Percentiles rank a stretch among this genome's conserved stretches.
Evolutionary conservation across 2,797 vertebrate genomes (phyloP).

Genomic region (Lepidocolaptes lacrymiger): DNA sequence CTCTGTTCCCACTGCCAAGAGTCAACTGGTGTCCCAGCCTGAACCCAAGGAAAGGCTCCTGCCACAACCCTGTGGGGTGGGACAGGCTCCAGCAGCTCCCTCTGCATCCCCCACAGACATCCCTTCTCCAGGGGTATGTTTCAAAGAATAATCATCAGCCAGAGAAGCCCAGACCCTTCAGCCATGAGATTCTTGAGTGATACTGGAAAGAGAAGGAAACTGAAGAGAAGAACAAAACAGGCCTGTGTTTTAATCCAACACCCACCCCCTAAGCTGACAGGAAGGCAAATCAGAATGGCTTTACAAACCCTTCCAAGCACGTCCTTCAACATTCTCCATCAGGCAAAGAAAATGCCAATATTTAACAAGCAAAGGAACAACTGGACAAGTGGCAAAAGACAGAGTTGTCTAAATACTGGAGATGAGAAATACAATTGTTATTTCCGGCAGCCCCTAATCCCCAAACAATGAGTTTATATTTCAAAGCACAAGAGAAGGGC

Average conservation of each 20-base stretch:
- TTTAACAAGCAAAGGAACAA: constrained; percentile 12
- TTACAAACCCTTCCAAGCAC: background rate
- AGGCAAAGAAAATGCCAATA: background rate
- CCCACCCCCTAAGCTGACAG: background rate
- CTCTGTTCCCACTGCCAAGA: background rate
- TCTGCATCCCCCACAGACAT: background rate
- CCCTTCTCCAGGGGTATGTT: background rate
- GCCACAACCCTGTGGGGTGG: background rate
- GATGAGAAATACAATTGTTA: background rate
- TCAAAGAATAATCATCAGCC: background rate
- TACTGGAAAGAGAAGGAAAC: background rate
- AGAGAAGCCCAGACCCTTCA: background rate
- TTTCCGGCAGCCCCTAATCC: background rate
- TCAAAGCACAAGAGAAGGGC: background rate
- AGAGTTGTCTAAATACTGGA: background rate
- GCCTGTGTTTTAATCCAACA: background rate
- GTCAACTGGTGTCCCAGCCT: background rate
- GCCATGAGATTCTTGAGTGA: background rate
- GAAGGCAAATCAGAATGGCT: background rate
- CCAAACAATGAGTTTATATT: background rate
- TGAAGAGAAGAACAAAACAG: background rate
- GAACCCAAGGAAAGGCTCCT: background rate
- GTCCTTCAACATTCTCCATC: background rate
- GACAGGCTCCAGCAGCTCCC: background rate
- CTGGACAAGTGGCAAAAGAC: background rate